phyloP scores from a whole-genome alignment of 35 echinoderm and acorn worm genomes.

The Heliocidaris erythrogramma region DNA sequence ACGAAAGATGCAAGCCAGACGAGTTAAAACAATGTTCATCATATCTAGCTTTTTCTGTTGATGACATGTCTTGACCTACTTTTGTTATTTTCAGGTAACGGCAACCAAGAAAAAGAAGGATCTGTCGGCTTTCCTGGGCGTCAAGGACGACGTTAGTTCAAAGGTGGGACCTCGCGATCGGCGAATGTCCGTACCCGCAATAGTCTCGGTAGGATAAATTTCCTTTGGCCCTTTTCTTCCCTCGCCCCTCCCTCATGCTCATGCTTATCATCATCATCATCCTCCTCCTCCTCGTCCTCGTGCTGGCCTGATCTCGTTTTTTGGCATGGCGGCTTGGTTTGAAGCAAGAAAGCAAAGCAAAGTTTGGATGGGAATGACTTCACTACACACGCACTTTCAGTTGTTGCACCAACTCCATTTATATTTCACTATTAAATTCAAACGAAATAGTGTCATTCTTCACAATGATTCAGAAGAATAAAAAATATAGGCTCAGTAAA shows the following conservation, averaged over 20 bases:
- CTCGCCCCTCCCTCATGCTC: background rate
- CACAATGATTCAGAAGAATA: background rate
- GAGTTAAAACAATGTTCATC: too few species aligned
- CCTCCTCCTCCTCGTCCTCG: background rate
- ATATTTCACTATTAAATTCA: background rate
- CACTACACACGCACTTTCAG: background rate
- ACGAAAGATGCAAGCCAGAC: too few species aligned
- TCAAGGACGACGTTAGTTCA: constrained; percentile 32
- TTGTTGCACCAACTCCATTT: background rate
- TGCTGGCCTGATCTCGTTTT: background rate
- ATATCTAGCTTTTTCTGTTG: too few species aligned
- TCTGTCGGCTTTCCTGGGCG: constrained; percentile 32
- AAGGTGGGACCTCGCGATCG: constrained; percentile 48
- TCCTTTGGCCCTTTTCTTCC: background rate
- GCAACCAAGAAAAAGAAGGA: constrained; percentile 33
- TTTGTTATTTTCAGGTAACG: background rate
- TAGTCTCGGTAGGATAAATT: constrained; percentile 40
- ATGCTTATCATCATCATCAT: background rate
- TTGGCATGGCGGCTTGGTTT: constrained; percentile 23
- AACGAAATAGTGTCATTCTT: background rate
- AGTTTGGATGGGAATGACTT: constrained; percentile 14
- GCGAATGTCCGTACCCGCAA: constrained; percentile 52
- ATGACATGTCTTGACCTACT: background rate
- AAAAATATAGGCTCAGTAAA: background rate
- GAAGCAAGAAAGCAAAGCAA: background rate